Evolutionary conservation across 2,797 vertebrate genomes (phyloP).

Genomic region (Takifugu rubripes): DNA sequence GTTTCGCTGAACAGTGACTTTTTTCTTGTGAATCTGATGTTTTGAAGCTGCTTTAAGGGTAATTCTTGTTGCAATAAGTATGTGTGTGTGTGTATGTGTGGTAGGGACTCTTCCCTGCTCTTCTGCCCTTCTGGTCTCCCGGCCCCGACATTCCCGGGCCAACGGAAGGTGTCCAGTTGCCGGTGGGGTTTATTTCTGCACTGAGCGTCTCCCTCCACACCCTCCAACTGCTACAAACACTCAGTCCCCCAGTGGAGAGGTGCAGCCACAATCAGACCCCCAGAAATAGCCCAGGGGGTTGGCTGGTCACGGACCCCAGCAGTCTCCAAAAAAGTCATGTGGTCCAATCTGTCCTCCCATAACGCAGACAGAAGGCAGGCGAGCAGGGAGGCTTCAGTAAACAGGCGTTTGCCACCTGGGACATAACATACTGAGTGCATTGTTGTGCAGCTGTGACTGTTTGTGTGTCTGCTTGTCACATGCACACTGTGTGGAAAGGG

Average conservation of each 20-base stretch:
- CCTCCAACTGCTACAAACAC: constrained; percentile 45
- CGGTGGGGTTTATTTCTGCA: constrained; percentile 84
- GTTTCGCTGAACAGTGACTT: no score
- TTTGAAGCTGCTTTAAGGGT: no score
- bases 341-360: constrained; percentile 48
- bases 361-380: constrained; percentile 42
- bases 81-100: constrained; percentile 22
- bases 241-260: constrained; percentile 7
- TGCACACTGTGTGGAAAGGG: constrained; percentile 29
- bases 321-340: constrained; percentile 58
- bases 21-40: no score
- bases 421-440: constrained; percentile 25
- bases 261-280: constrained; percentile 68
- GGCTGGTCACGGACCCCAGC: constrained; percentile 66
- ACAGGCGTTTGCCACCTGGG: constrained; percentile 19
- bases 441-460: constrained; percentile 21
- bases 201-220: constrained; percentile 56
- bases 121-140: constrained; percentile 50
- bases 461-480: constrained; percentile 38
- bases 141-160: constrained; percentile 55
- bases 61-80: not conserved
- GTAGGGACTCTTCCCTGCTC: constrained; percentile 29
- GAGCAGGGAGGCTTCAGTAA: constrained; percentile 28
- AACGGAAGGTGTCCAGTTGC: constrained; percentile 74
- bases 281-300: constrained; percentile 81